Evolutionary conservation across 2,797 vertebrate species (phyloP).

Genomic region (Takifugu ocellatus): DNA sequence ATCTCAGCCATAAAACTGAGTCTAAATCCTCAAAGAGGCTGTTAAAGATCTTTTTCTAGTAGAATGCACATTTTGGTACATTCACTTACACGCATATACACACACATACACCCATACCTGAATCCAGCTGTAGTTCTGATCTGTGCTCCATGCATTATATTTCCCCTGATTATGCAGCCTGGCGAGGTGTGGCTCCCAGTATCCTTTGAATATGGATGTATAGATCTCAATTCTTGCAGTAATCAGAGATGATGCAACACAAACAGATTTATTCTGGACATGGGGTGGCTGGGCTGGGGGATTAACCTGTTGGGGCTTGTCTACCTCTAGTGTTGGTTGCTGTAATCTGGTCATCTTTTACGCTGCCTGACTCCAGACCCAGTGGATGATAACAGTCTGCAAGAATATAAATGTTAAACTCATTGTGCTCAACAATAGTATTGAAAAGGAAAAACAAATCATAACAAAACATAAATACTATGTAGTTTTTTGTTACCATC

Average conservation of each 20-base stretch:
- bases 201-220: slow-evolving; percentile 65
- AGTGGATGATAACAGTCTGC: slow-evolving; percentile 85
- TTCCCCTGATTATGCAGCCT: slow-evolving; percentile 86
- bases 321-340: slow-evolving; percentile 80
- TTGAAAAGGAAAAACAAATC: not conserved
- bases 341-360: slow-evolving; percentile 83
- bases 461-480: not conserved
- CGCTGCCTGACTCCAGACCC: slow-evolving; percentile 81
- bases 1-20: too few relatives aligned
- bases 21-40: too few relatives aligned
- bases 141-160: slow-evolving; percentile 92
- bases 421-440: not conserved
- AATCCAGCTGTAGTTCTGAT: slow-evolving; percentile 76
- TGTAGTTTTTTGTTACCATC: slow-evolving; percentile 72
- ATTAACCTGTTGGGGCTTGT: not conserved
- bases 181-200: slow-evolving; percentile 87
- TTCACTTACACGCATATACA: not conserved
- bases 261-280: too few relatives aligned
- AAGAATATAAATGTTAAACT: slow-evolving; percentile 17
- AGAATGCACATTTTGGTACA: too few relatives aligned
- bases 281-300: not conserved
- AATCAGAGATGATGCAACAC: too few relatives aligned
- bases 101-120: slow-evolving; percentile 75
- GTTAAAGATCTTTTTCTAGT: not conserved
- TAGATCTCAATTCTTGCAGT: not conserved